Evolutionary conservation across 2,888 invertebrate species (phyloP), one percentile per base, ranked within the genome.

Genomic region (Oconnorella tubifera): DNA sequence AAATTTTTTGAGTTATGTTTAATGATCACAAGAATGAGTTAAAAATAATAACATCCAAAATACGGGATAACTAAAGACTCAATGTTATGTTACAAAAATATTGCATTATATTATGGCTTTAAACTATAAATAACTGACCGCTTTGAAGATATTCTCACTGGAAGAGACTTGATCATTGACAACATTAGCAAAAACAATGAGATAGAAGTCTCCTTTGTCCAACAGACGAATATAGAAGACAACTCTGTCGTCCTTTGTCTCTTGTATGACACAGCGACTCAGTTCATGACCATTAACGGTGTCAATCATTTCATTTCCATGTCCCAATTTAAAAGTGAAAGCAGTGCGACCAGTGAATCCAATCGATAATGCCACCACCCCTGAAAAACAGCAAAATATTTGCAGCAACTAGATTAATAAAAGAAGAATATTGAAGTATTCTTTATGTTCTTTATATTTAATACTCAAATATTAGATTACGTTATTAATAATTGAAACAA

Each of bases 271-370:
- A 66, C 74, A 81, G 60, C 75, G 75, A 69, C 78, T 80, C 71
- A 81, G 74, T 58, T 68, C 61, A 23, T 67, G 64, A 1, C 78
- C 78, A 40, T 78, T 74, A 65, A 76, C 74, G 60, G 72, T 73
- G 66, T 80, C 80, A 50, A 75, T 73, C 33, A 75, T 75, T 56
- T 73, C 73, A 59, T 79, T 78, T 10, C 77, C 74, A 63, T 76
- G 75, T 29, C 75, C 75, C 48, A 82, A 74, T 70, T 80, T 81
- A 73, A 79, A 82, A 25, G 81, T 82, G 73, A 82, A 82, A 65
- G 79, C 76, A n/a, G 80, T 76, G 1, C 80, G 80, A 48, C 77
- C 76, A 31, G 75, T 75, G 74, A 76, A 80, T 4, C 80, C 80
- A 14, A 81, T 74, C 2, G 77, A 78, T 33, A 82, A 69, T n/a